Evolutionary conservation across 2,113 vertebrate species (phyloP).

Genomic region (Heteronetta atricapilla): DNA sequence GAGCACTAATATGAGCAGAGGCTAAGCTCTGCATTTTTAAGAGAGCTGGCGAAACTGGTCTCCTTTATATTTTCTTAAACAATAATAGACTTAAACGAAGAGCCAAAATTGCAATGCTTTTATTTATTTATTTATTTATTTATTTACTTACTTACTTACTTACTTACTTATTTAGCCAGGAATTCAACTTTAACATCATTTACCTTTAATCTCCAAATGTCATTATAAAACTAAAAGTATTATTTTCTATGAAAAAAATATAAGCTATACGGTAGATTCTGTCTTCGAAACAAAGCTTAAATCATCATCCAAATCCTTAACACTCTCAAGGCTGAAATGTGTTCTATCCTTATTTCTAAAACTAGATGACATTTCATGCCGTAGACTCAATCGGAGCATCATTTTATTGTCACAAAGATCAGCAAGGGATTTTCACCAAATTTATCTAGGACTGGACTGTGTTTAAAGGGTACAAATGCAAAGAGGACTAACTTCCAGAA

Average conservation of each 20-base stretch:
- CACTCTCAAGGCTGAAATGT: background rate
- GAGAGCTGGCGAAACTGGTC: background rate
- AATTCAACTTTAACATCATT: slow-evolving; percentile 39
- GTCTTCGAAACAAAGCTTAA: slow-evolving; percentile 26
- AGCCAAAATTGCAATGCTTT: background rate
- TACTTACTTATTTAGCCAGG: background rate
- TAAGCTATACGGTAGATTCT: slow-evolving; percentile 15
- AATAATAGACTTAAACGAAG: slow-evolving; percentile 17
- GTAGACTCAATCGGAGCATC: background rate
- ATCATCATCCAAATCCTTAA: background rate
- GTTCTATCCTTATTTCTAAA: slow-evolving; percentile 6
- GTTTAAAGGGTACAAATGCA: background rate
- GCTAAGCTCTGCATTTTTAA: slow-evolving; percentile 40
- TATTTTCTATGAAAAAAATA: slow-evolving; percentile 36
- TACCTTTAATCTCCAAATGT: slow-evolving; percentile 42
- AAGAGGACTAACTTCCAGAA: background rate
- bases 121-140: background rate
- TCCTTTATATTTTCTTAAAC: slow-evolving; percentile 20
- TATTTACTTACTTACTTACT: background rate
- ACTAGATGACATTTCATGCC: background rate
- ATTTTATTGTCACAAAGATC: background rate
- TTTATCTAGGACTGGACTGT: background rate
- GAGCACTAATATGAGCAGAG: slow-evolving; percentile 34
- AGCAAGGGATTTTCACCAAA: background rate
- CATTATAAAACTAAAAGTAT: background rate